Evolutionary conservation across 2,797 vertebrate genomes (phyloP), one percentile per base, ranked within the genome.

Genomic region (Manis pentadactyla): DNA sequence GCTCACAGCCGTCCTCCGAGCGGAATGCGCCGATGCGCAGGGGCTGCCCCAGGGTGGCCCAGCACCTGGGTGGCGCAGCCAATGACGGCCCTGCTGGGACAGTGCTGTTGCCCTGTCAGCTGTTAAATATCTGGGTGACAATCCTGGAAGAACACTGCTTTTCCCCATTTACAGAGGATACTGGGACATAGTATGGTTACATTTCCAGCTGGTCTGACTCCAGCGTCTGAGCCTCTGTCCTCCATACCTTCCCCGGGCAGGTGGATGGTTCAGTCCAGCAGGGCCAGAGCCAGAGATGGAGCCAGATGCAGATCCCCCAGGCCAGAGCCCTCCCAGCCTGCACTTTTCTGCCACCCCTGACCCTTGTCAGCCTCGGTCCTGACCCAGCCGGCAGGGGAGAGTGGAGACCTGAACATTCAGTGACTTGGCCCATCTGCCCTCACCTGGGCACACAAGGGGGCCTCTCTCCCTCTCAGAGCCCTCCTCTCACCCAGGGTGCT

Each of bases 281-380:
- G 49, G 93, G 21, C 31, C 25, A 1, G 63, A 63, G 29, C 39
- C 13, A 2, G n/a, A 27, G 61, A 49, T 3, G 0, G 53, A 69
- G 13, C 39, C 1, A 0, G 25, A 71, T 7, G 14, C 31, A 29
- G 37, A 27, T 11, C 29, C 7, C 42, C 6, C 46, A 19, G 9
- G 61, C 5, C 9, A 11, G 11, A 55, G 49, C 21, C 39, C 0
- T 0, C 15, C 19, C 5, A 46, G 21, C 3, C 21, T 17, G 5
- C 0, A 55, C 15, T 34, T 57, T 59, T 93, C 53, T 1, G 29
- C 29, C 27, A 87, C 5, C 7, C 68, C 29, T 12, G 46, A 5
- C 6, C 27, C 34, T 10, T 8, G 2, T 9, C 6, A 69, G 66
- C 18, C 55, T 9, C 4, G 13, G 63, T 86, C 42, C 29, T 49